These are phyloP conservation scores for Prionace glauca DNA, from an alignment of 2,797 vertebrate genomes.

Conservation along the genomic window DNA sequence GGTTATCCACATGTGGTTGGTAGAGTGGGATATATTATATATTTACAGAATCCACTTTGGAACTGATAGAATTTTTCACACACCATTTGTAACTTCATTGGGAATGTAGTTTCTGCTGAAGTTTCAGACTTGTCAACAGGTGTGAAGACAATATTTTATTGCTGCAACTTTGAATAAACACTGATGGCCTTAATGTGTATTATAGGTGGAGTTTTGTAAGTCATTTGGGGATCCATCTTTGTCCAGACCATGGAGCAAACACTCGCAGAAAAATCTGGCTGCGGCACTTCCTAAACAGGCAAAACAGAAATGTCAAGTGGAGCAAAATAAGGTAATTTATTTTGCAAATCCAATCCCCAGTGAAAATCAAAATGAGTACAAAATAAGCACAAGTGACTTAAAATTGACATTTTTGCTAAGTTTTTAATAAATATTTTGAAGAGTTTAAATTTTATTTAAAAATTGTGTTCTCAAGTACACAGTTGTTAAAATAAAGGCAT, in stretches of 20 bases:
- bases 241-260: slow-evolving; percentile 84
- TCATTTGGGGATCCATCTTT: slow-evolving; percentile 85
- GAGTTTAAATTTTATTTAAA: background rate
- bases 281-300: slow-evolving; percentile 36
- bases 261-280: slow-evolving; percentile 56
- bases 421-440: background rate
- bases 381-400: background rate
- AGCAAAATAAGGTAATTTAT: slow-evolving; percentile 50
- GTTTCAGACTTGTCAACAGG: background rate
- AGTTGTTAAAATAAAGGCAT: background rate
- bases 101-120: background rate
- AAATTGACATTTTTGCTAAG: background rate
- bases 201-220: slow-evolving; percentile 85
- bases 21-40: background rate
- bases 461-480: background rate
- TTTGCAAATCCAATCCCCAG: background rate
- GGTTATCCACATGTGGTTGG: background rate
- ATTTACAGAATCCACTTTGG: background rate
- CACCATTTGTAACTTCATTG: background rate
- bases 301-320: background rate
- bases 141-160: background rate
- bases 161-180: background rate
- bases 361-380: background rate
- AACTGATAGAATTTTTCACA: background rate
- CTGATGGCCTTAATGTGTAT: background rate